These are phyloP conservation scores for Hyposoter didymator DNA, from an alignment of 2,888 invertebrate genomes.

Conservation along the genomic window DNA sequence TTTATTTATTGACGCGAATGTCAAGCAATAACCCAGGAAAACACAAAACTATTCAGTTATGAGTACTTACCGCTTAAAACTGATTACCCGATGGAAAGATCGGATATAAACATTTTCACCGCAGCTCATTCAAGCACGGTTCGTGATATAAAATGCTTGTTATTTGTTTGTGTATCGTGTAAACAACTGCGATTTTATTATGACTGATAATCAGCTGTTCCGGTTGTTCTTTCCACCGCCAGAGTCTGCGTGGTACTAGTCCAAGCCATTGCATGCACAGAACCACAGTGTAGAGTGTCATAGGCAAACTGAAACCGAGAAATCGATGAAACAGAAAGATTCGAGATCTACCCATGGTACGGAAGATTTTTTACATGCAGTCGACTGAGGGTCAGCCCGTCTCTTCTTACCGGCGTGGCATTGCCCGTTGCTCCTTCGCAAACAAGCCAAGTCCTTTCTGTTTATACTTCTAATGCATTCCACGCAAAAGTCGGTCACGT, in stretches of 20 bases:
- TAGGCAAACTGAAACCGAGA: neutral
- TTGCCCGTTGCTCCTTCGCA: too few relatives aligned
- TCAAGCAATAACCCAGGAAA: neutral
- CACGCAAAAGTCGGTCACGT: too few relatives aligned
- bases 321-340: neutral
- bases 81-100: constrained; percentile 33
- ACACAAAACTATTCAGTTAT: neutral
- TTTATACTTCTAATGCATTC: too few relatives aligned
- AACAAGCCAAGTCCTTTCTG: too few relatives aligned
- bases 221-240: constrained; percentile 1
- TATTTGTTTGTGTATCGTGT: constrained; percentile 12
- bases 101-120: constrained; percentile 40
- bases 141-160: neutral
- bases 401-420: too few relatives aligned
- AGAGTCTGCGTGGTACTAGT: neutral
- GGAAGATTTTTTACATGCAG: neutral
- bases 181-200: constrained; percentile 22
- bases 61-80: constrained; percentile 44
- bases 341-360: neutral
- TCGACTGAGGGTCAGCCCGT: too few relatives aligned
- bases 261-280: neutral
- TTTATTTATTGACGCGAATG: neutral
- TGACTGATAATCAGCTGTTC: constrained; percentile 18
- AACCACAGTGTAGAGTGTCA: neutral
- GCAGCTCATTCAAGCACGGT: constrained; percentile 16